Evolutionary conservation across 2,888 invertebrate species (phyloP), one percentile per base, ranked within the genome.

Genomic region (Drosophila niveifrons): DNA sequence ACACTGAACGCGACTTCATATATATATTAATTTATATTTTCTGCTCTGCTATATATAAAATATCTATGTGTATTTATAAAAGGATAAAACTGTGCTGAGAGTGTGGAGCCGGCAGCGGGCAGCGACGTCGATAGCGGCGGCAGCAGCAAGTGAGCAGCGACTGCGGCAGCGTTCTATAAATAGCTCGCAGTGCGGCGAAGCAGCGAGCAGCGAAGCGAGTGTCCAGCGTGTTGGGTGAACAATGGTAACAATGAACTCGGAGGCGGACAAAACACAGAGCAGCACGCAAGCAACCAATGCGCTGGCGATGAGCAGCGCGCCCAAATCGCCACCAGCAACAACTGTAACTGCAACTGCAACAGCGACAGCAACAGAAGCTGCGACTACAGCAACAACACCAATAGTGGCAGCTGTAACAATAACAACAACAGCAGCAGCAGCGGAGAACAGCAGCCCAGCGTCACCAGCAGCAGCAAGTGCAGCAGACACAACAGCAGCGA

Each of bases 221-320:
- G 17, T 50, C 41, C 57, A 72, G 39, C 56, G 50, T 52, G 50
- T 39, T 50, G 47, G 56, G 65, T 70, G 59, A 66, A 90, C 88
- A 90, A 92, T 90, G 92, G 92, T 93, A 91, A 93, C 92, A 80
- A 93, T 93, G 92, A 92, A 92, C 82, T 91, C 92, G 70, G 93
- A 93, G 79, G 85, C 90, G 80, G 92, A 92, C 90, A 92, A 91
- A 89, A 91, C 91, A 72, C 88, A 90, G 78, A 78, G 68, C 66
- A 78, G 77, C 72, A 80, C 80, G 55, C 83, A 85, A 74, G 88
- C 89, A 78, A 82, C 86, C 67, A 78, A 82, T 65, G 83, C 88
- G 44, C 76, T 82, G 64, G 79, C 81, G 39, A 78, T 84, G 73
- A 82, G 81, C 70, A 88, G 68, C 52, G 81, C 80, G 62, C 67